These are phyloP conservation scores for Standfussiana lucernea DNA, from an alignment of 2,888 invertebrate species.

Conservation along the genomic window DNA sequence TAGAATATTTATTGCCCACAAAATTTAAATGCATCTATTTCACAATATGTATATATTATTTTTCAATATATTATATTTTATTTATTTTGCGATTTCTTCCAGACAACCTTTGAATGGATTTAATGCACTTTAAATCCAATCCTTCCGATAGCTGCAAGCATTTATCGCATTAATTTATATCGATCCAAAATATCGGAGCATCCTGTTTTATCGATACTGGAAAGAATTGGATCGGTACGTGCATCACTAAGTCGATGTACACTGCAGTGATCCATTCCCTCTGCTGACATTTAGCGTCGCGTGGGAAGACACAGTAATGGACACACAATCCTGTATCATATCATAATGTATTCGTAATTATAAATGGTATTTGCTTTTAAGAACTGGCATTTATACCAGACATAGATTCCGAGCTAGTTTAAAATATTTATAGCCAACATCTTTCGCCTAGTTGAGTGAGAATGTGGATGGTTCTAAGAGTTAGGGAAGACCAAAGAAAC, in stretches of 20 bases:
- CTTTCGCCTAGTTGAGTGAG: neutral
- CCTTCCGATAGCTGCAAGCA: too few relatives aligned
- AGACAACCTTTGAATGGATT: neutral
- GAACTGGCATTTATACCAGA: neutral
- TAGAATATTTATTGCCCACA: too few relatives aligned
- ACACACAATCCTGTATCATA: slow-evolving; percentile 36
- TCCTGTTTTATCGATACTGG: neutral
- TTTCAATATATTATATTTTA: too few relatives aligned
- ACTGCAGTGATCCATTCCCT: slow-evolving; percentile 34
- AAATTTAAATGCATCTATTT: neutral
- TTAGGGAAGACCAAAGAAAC: neutral
- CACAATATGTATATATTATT: neutral
- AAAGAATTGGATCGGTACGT: too few relatives aligned
- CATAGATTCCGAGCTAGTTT: neutral
- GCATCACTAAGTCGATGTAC: slow-evolving; percentile 3
- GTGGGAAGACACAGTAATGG: slow-evolving; percentile 49
- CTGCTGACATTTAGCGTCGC: slow-evolving; percentile 46
- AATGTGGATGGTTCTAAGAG: neutral
- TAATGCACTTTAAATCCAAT: neutral
- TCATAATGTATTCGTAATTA: slow-evolving; percentile 42
- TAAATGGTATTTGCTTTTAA: slow-evolving; percentile 22
- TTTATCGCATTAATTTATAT: too few relatives aligned
- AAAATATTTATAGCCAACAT: neutral
- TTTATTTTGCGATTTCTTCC: neutral
- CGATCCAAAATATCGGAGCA: neutral